A percentile compares a stretch with the other conserved stretches of the same genome.
These are phyloP conservation scores for Drosophila sordidula DNA, from an alignment of 2,888 invertebrate species.

Conservation along the genomic window DNA sequence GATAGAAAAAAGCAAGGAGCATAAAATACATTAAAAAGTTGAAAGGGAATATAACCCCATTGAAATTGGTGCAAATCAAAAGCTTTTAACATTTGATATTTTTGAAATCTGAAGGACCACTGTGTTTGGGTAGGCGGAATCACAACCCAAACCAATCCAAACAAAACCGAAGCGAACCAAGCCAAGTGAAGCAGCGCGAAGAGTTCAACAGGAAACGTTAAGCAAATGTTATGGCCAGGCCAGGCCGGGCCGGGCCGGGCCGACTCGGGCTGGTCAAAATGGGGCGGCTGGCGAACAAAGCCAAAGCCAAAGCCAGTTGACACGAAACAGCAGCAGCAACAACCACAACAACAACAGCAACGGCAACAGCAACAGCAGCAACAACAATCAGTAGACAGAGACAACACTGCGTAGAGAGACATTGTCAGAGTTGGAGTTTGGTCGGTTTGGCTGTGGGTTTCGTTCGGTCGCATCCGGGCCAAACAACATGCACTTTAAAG, in stretches of 20 bases:
- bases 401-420: slow-evolving; percentile 66
- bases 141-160: slow-evolving; percentile 34
- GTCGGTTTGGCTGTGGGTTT: slow-evolving; percentile 42
- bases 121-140: slow-evolving; percentile 48
- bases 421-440: slow-evolving; percentile 64
- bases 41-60: not conserved
- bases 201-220: slow-evolving; percentile 73
- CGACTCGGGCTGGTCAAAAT: slow-evolving; percentile 51
- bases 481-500: slow-evolving; percentile 70
- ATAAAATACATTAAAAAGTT: not conserved
- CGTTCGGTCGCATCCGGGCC: slow-evolving; percentile 65
- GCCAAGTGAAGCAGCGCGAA: slow-evolving; percentile 46
- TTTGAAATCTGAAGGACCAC: slow-evolving; percentile 27
- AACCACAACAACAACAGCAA: slow-evolving; percentile 15
- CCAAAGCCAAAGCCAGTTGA: slow-evolving; percentile 66
- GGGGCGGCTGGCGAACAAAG: slow-evolving; percentile 72
- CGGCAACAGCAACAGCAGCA: slow-evolving; percentile 39
- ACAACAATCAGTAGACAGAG: slow-evolving; percentile 35
- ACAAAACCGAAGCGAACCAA: slow-evolving; percentile 6
- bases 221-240: slow-evolving; percentile 72
- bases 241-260: slow-evolving; percentile 31
- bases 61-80: not conserved
- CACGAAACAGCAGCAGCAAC: slow-evolving; percentile 63
- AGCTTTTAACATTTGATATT: slow-evolving; percentile 3
- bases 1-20: too few species aligned